A percentile compares a stretch with the other conserved stretches of the same genome.
phyloP scores from a whole-genome alignment of 1,140 invertebrate genomes.

The Colletes latitarsis region DNA sequence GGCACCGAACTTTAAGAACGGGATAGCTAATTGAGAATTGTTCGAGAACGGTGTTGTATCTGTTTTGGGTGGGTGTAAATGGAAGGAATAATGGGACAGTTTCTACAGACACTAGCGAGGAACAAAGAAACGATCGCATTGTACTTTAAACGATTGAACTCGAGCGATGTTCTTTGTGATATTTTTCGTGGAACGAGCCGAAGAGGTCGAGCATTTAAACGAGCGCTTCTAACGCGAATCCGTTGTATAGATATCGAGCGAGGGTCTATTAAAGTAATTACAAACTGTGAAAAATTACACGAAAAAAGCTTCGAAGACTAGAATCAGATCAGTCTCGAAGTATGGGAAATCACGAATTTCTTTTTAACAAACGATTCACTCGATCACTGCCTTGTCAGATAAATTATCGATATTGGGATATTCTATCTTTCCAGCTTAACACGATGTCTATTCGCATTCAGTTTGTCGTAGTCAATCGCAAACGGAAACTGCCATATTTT shows the following conservation, averaged over 20 bases:
- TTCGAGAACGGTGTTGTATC: too few relatives aligned
- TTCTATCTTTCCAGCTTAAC: slow-evolving; percentile 4
- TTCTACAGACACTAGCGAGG: too few relatives aligned
- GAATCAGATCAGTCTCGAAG: neutral
- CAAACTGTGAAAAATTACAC: neutral
- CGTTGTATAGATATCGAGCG: neutral
- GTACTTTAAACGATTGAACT: slow-evolving; percentile 9
- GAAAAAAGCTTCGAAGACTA: neutral
- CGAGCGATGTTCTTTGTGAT: slow-evolving; percentile 13
- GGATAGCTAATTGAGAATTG: neutral
- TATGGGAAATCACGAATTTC: neutral
- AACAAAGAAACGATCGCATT: neutral
- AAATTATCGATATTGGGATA: neutral
- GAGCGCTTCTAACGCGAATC: neutral
- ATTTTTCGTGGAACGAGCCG: slow-evolving; percentile 10
- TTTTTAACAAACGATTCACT: slow-evolving; percentile 6
- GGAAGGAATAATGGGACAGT: neutral
- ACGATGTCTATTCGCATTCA: neutral
- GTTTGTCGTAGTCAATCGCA: neutral
- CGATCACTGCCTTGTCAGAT: slow-evolving; percentile 31
- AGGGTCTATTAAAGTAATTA: neutral
- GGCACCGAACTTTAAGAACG: neutral
- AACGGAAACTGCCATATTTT: slow-evolving; percentile 38
- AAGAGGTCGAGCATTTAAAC: neutral
- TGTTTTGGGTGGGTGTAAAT: too few relatives aligned